Base-by-base conservation (phyloP, 2,888 invertebrate genomes). In the Elysia crispata region DNA sequence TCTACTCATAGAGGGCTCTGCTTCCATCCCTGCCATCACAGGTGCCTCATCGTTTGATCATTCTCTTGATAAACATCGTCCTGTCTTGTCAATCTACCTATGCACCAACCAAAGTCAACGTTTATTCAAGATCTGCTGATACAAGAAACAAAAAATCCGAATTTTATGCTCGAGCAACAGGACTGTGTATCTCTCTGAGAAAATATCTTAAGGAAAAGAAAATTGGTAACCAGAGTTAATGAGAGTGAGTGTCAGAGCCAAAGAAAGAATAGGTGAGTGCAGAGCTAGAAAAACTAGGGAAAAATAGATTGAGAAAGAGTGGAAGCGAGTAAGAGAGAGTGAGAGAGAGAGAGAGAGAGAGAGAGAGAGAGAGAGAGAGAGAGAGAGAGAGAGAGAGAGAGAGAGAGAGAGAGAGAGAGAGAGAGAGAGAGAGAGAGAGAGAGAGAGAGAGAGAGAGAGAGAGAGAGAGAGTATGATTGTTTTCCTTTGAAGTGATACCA, bases 381-480 rank as follows among this genome's bases (percentile, higher is more conserved):
- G 74, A 57, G 74, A 74, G 60, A 74, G 31, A 57, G 23, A 31
- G 1, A 6, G 18, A 30, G 30, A 57, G 50, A n/a, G 54, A 18
- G 54, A 18, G 49, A 25, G 23, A 6, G 72, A 25, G n/a, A 30
- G 50, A 23, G n/a, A 60, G 25, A 25, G 60, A 20, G 25, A 60
- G 25, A 25, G 60, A 25, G 3, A 23, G n/a, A 73, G 25, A 50
- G 3, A 20, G 23, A 31, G 33, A 1, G 33, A 23, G 74, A 15
- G 74, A 30, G n/a, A 77, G 77, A 77, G 69, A 69, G 77, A 77
- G 76, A 75, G 64, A 62, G 73, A 62, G 28, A 49, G 70, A 76
- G 57, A 70, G 70, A 69, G 70, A 70, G 70, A 60, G 30, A 31
- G 31, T 6, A n/a, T 6, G 41, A 41, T 3, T 6, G 41, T 6